A percentile compares a stretch with the other conserved stretches of the same genome.
Evolutionary conservation across 2,113 vertebrate species (phyloP).

Genomic region (Brachionichthys hirsutus): DNA sequence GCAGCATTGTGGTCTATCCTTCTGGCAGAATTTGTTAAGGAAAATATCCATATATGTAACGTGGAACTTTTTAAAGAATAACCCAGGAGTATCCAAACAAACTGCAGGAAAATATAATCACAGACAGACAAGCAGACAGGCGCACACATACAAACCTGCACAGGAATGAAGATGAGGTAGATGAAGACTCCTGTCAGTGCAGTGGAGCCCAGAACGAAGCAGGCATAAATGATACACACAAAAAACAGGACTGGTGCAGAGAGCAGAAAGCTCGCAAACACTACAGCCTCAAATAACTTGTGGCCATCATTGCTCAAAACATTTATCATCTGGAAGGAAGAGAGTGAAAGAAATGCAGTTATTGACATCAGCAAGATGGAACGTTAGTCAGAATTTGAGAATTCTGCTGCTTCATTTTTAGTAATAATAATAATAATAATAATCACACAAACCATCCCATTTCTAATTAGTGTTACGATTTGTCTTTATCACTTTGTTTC

Average conservation of each 20-base stretch:
- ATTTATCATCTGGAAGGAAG: constrained; percentile 78
- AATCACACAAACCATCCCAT: too few species aligned
- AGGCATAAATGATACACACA: constrained; percentile 69
- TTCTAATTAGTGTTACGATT: too few species aligned
- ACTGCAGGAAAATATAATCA: too few species aligned
- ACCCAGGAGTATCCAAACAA: too few species aligned
- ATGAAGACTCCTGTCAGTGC: constrained; percentile 74
- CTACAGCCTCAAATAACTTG: constrained; percentile 77
- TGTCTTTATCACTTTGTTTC: too few species aligned
- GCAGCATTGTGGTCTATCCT: too few species aligned
- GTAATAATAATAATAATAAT: too few species aligned
- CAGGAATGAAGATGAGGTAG: constrained; percentile 74
- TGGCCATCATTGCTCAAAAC: constrained; percentile 80
- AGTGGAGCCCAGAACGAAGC: constrained; percentile 77
- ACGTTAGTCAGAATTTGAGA: not conserved
- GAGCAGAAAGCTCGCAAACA: constrained; percentile 73
- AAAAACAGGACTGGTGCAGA: constrained; percentile 70
- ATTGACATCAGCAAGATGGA: too few species aligned
- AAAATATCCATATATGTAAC: too few species aligned
- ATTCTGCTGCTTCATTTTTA: not conserved
- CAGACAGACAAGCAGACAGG: too few species aligned
- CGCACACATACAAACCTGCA: constrained; percentile 72
- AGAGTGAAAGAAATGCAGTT: not conserved
- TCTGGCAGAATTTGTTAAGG: too few species aligned
- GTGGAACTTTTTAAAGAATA: too few species aligned